Percentiles rank a stretch among this genome's conserved stretches.
phyloP scores from a whole-genome alignment of 2,797 vertebrate genomes.

The Meda fulgida region DNA sequence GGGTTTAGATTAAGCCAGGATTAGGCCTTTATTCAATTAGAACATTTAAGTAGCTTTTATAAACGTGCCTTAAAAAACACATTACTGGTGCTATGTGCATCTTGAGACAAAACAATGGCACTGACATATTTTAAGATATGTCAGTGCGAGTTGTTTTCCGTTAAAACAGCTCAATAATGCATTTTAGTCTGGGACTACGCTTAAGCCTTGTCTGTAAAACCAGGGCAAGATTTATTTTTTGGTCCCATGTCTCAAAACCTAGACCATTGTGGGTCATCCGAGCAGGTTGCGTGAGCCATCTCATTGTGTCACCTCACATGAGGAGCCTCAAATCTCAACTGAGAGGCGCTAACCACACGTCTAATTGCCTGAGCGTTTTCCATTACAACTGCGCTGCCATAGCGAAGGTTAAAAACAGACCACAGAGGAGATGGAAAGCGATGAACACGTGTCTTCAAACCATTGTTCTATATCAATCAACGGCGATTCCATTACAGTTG shows the following conservation, averaged over 20 bases:
- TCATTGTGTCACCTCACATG: slow-evolving; percentile 54
- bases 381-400: slow-evolving; percentile 58
- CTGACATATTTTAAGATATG: no score
- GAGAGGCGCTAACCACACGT: slow-evolving; percentile 46
- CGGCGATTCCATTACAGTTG: slow-evolving; percentile 67
- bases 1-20: no score
- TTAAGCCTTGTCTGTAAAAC: no score
- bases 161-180: no score
- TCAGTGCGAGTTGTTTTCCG: no score
- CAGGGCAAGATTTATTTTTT: no score
- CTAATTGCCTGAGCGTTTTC: slow-evolving; percentile 63
- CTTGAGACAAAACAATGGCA: no score
- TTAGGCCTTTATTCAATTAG: no score
- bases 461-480: slow-evolving; percentile 69
- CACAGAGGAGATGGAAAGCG: slow-evolving; percentile 62
- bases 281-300: neutral
- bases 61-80: no score
- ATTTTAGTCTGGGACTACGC: no score
- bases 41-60: no score
- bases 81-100: no score
- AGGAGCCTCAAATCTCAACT: slow-evolving; percentile 59
- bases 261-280: neutral
- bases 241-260: neutral
- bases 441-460: slow-evolving; percentile 62
- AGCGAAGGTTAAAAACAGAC: slow-evolving; percentile 59